Conservation (phyloP, 2,888 invertebrate species). For the Eustalomyia histrio region DNA sequence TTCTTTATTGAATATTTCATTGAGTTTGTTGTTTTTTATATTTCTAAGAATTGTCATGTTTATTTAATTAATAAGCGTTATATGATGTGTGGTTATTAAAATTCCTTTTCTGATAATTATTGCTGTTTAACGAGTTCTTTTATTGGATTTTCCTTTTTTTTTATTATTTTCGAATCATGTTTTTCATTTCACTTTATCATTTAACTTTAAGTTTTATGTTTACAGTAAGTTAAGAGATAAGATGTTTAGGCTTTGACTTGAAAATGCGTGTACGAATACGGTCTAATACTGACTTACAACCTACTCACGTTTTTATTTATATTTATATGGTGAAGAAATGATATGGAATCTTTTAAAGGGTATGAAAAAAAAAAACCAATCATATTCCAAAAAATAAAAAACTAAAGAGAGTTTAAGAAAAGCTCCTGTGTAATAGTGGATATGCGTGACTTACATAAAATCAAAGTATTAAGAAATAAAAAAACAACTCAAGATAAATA, state of each 20-base stretch:
- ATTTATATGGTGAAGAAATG: slow-evolving; percentile 14
- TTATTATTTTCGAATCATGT: slow-evolving; percentile 22
- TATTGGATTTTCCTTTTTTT: neutral
- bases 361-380: slow-evolving; percentile 33
- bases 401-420: neutral
- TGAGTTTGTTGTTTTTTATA: slow-evolving; percentile 22
- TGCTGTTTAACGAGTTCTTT: slow-evolving; percentile 55
- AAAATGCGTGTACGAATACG: slow-evolving; percentile 51
- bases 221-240: slow-evolving; percentile 58
- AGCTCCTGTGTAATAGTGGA: slow-evolving; percentile 4
- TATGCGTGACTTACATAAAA: slow-evolving; percentile 8
- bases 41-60: slow-evolving; percentile 44
- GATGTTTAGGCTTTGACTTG: slow-evolving; percentile 62
- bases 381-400: slow-evolving; percentile 33
- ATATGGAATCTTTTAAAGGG: slow-evolving; percentile 33
- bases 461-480: slow-evolving; percentile 9
- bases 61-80: slow-evolving; percentile 63
- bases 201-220: slow-evolving; percentile 53
- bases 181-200: slow-evolving; percentile 58
- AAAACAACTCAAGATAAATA: neutral
- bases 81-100: slow-evolving; percentile 64
- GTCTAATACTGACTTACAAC: slow-evolving; percentile 22
- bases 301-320: slow-evolving; percentile 56
- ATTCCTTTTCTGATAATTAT: slow-evolving; percentile 57
- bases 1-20: slow-evolving; percentile 29